phyloP scores from a whole-genome alignment of 64 coral and sea anemone genomes.

The Platygyra sinensis region DNA sequence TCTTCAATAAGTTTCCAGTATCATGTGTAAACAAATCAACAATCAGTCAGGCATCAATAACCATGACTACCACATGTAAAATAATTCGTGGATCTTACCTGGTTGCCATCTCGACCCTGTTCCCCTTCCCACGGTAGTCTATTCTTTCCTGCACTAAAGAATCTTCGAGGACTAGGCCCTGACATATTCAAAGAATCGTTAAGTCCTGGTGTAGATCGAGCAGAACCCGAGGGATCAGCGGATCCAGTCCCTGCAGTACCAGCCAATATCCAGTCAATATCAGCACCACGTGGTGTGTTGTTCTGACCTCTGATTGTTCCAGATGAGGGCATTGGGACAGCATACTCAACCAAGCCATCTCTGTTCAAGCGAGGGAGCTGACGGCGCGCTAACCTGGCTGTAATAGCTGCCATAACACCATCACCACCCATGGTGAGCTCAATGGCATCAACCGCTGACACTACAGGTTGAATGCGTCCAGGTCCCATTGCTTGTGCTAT shows the following conservation, averaged over 20 bases:
- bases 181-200: slow-evolving; percentile 88
- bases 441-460: slow-evolving; percentile 78
- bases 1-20: too few species aligned
- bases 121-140: slow-evolving; percentile 91
- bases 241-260: slow-evolving; percentile 80
- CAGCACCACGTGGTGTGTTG: slow-evolving; percentile 80
- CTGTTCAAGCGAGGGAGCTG: slow-evolving; percentile 92
- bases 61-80: too few species aligned
- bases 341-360: slow-evolving; percentile 99
- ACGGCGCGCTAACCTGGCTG: slow-evolving; percentile 85
- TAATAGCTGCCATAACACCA: slow-evolving; percentile 90
- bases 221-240: slow-evolving; percentile 69
- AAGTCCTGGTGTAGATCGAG: slow-evolving; percentile 90
- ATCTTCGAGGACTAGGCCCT: slow-evolving; percentile 84
- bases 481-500: slow-evolving; percentile 99
- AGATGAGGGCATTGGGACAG: slow-evolving; percentile 85
- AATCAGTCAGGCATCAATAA: too few species aligned
- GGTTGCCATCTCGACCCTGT: slow-evolving; percentile 20
- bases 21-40: too few species aligned
- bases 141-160: slow-evolving; percentile 94
- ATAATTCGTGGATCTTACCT: slow-evolving; percentile 22
- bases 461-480: slow-evolving; percentile 82
- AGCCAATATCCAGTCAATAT: slow-evolving; percentile 98
- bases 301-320: slow-evolving; percentile 77
- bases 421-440: slow-evolving; percentile 90